These are phyloP conservation scores for Myzus persicae DNA, from an alignment of 1,140 invertebrate genomes.

Conservation along the genomic window DNA sequence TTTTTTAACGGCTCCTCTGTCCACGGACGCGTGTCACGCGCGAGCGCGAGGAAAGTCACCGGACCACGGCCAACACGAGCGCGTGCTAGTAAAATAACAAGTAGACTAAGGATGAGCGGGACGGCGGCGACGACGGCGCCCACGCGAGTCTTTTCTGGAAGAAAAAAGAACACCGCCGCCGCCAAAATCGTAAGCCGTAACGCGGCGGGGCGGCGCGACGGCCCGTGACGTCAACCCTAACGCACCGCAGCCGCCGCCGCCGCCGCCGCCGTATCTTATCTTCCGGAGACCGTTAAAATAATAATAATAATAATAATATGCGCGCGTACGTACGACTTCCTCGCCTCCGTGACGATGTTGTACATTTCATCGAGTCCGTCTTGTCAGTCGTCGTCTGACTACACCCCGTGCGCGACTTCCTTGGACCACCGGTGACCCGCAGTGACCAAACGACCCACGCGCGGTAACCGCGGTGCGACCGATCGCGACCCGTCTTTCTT, in stretches of 20 bases:
- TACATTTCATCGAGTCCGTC: neutral
- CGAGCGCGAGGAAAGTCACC: conserved; percentile 39
- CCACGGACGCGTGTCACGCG: conserved; percentile 47
- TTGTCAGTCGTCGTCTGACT: conserved; percentile 40
- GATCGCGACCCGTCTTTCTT: neutral
- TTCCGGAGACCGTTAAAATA: conserved; percentile 58
- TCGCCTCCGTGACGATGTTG: neutral
- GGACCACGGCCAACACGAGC: neutral
- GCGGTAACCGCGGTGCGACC: neutral
- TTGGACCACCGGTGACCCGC: neutral
- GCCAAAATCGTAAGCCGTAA: conserved; percentile 28
- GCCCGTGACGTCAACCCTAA: conserved; percentile 52
- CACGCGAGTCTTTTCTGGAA: conserved; percentile 27
- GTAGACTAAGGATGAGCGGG: neutral
- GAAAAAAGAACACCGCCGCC: conserved; percentile 2
- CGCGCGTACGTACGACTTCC: neutral
- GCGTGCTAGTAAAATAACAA: neutral
- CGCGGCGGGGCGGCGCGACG: conserved; percentile 14
- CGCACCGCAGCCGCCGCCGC: neutral
- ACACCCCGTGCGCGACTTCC: neutral
- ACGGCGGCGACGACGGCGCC: conserved; percentile 18
- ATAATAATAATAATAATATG: conserved; percentile 37
- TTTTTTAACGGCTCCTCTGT: conserved; percentile 45
- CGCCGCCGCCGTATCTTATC: conserved; percentile 36
- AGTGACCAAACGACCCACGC: neutral